Base-by-base conservation (phyloP, 2,888 invertebrate species). In the Meta bourneti region DNA sequence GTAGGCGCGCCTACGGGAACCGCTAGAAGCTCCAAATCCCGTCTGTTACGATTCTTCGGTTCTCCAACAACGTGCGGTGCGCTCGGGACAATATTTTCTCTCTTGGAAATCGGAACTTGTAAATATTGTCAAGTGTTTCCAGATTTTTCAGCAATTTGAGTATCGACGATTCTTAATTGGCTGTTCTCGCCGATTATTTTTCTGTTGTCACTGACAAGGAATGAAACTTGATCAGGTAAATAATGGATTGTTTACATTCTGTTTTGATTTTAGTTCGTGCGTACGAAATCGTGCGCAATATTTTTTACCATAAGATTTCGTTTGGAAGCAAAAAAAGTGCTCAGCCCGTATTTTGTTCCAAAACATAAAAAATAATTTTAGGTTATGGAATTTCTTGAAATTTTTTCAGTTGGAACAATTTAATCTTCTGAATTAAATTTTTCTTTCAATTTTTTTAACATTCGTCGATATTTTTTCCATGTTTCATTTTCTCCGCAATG, bases 1-100 rank as follows among this genome's bases (percentile, higher is more conserved):
- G 91, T 91, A 88, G 91, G 91, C 91, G 91, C 91, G 88, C 91
- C 91, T 92, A 87, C 87, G 91, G 87, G 52, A 82, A 77, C 84
- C 70, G 84, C 91, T 52, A 61, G 34, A 49, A 69, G 61, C 74
- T 69, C 20, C 74, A 34, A 34, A 34, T 34, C 19, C 79, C 84
- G 71, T 84, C 84, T 81, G 83, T n/a, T 84, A 75, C 81, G 34
- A 52, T 72, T 81, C 86, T 82, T 69, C n/a, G 5, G 54, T 48
- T 75, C 72, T 51, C 84, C 69, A 72, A 82, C 80, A 82, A 82
- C 78, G 87, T 83, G 87, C 82, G 87, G 78, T 83, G 86, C 80
- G 34, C 71, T 71, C 78, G n/a, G 52, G 51, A 72, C 54, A 54
- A 70, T 69, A 19, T 19, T 20, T 19, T 74, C 8, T 54, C 49